Evolutionary conservation across 2,113 vertebrate genomes (phyloP), one percentile per base, ranked within the genome.

Genomic region (Bubo blakistoni): DNA sequence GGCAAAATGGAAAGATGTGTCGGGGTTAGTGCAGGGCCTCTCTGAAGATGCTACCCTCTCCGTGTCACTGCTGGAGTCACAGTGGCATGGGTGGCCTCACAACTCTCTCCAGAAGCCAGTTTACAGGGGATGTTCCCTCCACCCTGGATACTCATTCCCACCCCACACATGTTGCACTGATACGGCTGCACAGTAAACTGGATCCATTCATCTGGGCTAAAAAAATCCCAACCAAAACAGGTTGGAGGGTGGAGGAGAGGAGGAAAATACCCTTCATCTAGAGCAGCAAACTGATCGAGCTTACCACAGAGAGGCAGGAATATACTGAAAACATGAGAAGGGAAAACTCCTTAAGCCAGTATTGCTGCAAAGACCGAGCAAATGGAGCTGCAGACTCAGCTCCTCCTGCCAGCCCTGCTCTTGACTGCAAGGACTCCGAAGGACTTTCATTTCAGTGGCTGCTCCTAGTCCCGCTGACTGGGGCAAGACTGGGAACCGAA

Each of bases 401-500:
- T 63, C 29, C 62, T 81, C 34, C 54, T 69, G 74, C 38, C 26
- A n/a, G 47, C 20, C 44, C 26, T 2, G 2, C 32, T 70, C 51
- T 24, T n/a, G 62, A 29, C 36, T 29, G 30, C 0, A 0, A 91
- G n/a, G 25, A 55, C 47, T 54, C 19, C 0, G 0, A 26, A 74
- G 38, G 18, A 65, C 73, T 71, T 85, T 63, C 17, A 21, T 69
- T 67, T 78, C 4, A 0, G 59, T 57, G 51, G 24, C 27, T 81
- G 51, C 40, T 73, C 49, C 54, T 26, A n/a, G 13, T 66, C 69
- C 55, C 1, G 5, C 52, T 52, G 80, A 32, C 70, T 59, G 61
- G 17, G 38, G 21, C 62, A 36, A 93, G 79, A 93, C 62, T 51
- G 61, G 79, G 92, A 97, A 97, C 85, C 18, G 95, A 96, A 96